A percentile compares a stretch with the other conserved stretches of the same genome.
Conservation (phyloP, 2,113 vertebrate genomes). For the Gymnocephalus cernua region DNA sequence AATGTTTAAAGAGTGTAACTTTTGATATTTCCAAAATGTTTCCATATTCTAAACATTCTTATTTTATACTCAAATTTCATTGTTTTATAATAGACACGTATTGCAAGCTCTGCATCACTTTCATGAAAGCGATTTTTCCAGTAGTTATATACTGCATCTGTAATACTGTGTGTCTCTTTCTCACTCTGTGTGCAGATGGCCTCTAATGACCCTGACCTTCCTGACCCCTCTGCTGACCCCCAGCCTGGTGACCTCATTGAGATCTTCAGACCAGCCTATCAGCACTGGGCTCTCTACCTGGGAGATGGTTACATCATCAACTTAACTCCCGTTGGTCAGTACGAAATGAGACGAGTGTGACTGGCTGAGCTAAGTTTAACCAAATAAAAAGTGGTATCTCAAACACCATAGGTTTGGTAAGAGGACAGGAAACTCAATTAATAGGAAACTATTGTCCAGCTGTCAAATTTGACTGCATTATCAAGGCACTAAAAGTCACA, state of each 20-base stretch:
- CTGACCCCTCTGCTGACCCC: constrained; percentile 79
- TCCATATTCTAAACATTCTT: background rate
- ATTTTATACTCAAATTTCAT: background rate
- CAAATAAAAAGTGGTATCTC: background rate
- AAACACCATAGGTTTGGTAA: background rate
- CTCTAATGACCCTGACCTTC: constrained; percentile 77
- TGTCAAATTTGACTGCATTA: too few species aligned
- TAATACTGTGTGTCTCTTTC: background rate
- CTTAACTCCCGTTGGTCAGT: constrained; percentile 90
- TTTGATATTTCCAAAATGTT: background rate
- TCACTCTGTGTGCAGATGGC: constrained; percentile 85
- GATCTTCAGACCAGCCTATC: constrained; percentile 90
- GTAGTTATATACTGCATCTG: background rate
- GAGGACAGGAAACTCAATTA: too few species aligned
- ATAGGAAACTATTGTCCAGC: too few species aligned
- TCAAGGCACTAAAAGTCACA: too few species aligned
- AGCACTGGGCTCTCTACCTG: constrained; percentile 95
- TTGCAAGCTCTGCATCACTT: background rate
- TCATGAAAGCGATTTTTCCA: background rate
- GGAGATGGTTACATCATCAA: constrained; percentile 95
- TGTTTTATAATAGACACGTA: background rate
- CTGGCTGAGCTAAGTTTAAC: background rate
- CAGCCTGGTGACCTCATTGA: constrained; percentile 94
- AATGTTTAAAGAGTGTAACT: background rate
- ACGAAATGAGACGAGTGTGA: background rate